Conservation (phyloP, 2,113 vertebrate species). For the Indicator maculatus region DNA sequence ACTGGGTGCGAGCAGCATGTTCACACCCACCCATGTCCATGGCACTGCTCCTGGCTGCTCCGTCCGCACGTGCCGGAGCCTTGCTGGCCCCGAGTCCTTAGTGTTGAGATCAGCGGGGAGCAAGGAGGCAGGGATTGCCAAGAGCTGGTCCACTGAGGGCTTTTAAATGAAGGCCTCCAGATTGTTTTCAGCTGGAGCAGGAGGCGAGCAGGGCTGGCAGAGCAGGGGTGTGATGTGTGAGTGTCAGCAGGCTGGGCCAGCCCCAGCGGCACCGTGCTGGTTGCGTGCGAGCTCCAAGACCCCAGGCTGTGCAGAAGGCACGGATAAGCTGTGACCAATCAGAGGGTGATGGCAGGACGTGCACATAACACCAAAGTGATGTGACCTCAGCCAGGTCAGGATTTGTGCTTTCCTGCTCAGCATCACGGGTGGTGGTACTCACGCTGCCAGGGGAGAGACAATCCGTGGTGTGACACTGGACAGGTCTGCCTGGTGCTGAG, state of each 20-base stretch:
- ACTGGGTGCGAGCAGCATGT: background rate
- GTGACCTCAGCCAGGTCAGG: background rate
- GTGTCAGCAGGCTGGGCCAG: background rate
- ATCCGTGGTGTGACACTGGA: background rate
- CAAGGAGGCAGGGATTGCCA: background rate
- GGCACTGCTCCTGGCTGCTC: background rate
- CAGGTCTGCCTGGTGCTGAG: background rate
- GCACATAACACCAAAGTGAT: background rate
- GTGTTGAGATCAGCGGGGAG: background rate
- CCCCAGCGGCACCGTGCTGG: background rate
- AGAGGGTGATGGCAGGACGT: background rate
- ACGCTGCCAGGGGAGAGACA: background rate
- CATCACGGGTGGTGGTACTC: rapidly evolving
- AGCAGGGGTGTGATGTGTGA: background rate
- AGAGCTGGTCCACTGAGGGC: constrained; percentile 5
- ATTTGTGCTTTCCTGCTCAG: background rate
- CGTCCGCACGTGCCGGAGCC: rapidly evolving
- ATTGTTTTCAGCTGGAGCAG: constrained; percentile 27
- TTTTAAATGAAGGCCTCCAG: background rate
- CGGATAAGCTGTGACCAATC: rapidly evolving
- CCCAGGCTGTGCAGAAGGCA: background rate
- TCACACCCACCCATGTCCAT: rapidly evolving
- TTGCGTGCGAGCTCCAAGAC: background rate
- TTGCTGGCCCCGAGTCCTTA: background rate
- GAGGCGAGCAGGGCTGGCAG: background rate